These are phyloP conservation scores for Bungarus multicinctus DNA, from an alignment of 2,113 vertebrate species.

Conservation along the genomic window DNA sequence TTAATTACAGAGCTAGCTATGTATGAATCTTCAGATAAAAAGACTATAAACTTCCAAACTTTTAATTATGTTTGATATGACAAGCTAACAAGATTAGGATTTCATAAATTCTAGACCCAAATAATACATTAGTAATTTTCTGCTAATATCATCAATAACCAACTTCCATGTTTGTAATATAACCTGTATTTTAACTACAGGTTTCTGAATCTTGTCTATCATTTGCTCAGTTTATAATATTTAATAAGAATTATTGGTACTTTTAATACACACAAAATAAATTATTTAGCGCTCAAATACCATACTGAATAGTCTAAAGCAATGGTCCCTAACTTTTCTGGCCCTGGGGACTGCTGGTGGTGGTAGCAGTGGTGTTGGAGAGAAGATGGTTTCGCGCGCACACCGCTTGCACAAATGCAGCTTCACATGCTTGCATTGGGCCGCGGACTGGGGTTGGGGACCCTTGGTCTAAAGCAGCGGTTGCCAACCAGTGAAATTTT, in stretches of 20 bases:
- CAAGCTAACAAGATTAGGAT: background rate
- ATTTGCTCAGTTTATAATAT: background rate
- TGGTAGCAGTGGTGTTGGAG: no score
- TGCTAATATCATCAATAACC: background rate
- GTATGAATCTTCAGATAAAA: background rate
- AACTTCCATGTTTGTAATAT: background rate
- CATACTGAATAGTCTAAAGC: background rate
- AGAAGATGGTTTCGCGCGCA: no score
- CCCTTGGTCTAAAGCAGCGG: background rate
- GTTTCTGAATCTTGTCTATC: background rate
- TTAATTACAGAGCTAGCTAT: background rate
- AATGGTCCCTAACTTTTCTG: background rate
- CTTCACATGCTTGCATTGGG: no score
- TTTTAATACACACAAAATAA: background rate
- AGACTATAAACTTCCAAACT: slow-evolving; percentile 53
- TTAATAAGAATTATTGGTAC: background rate
- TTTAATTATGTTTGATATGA: background rate
- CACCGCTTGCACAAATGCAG: no score
- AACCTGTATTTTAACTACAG: background rate
- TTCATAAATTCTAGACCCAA: background rate
- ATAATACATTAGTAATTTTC: background rate
- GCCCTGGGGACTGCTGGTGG: no score
- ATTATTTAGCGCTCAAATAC: background rate
- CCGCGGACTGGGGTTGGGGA: no score
- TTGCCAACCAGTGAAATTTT: no score